Evolutionary conservation across 2,113 vertebrate genomes (phyloP).

Genomic region (Narcine bancroftii): DNA sequence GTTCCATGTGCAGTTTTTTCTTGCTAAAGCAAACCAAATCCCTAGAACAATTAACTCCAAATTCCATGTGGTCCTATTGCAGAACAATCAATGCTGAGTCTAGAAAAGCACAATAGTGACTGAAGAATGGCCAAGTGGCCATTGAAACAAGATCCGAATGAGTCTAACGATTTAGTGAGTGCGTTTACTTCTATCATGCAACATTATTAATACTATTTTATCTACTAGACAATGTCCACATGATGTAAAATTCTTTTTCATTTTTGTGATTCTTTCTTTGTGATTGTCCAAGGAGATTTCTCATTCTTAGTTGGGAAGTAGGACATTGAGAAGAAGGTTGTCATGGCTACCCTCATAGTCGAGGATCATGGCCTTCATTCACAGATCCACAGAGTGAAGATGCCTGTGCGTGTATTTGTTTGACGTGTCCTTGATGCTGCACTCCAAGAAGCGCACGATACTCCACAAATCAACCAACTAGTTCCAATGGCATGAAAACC

Average conservation of each 20-base stretch:
- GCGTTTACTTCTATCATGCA: background rate
- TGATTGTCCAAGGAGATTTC: background rate
- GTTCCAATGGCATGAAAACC: no score
- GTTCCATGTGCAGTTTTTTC: background rate
- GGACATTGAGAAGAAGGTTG: no score
- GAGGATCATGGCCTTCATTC: no score
- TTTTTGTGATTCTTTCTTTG: background rate
- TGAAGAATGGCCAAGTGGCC: background rate
- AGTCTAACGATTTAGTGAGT: background rate
- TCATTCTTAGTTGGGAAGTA: background rate
- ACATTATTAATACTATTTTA: background rate
- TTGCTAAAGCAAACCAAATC: constrained; percentile 1
- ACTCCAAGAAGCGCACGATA: no score
- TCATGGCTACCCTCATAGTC: no score
- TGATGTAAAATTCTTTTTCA: background rate
- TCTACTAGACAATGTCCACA: background rate
- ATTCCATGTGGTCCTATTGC: background rate
- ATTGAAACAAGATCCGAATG: background rate
- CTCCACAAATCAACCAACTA: no score
- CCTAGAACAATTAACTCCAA: constrained; percentile 9
- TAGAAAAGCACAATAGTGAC: background rate
- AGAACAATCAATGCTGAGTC: background rate
- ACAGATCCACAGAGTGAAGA: no score
- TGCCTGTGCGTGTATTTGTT: no score
- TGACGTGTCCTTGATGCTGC: no score